These are phyloP conservation scores for Notothenia coriiceps DNA, from an alignment of 2,113 vertebrate species.

Conservation along the genomic window DNA sequence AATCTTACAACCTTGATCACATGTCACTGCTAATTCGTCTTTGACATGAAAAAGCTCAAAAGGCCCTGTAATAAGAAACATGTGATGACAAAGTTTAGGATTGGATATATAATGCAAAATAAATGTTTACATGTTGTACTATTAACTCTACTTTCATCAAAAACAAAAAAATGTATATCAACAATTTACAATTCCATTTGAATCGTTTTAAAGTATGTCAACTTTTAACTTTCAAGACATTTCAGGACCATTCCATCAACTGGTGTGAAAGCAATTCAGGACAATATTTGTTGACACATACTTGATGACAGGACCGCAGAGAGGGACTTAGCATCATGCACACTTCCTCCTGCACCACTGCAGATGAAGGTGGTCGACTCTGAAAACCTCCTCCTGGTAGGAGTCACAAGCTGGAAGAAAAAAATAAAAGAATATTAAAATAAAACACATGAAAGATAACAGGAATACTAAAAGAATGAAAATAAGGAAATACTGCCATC, in stretches of 20 bases:
- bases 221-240: not conserved
- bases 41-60: not conserved
- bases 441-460: not conserved
- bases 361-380: conserved; percentile 87
- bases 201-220: no score
- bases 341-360: conserved; percentile 69
- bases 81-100: not conserved
- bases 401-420: conserved; percentile 79
- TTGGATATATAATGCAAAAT: not conserved
- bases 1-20: not conserved
- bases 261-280: not conserved
- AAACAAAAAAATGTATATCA: not conserved
- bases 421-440: not conserved
- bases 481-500: not conserved
- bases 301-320: conserved; percentile 60
- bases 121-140: not conserved
- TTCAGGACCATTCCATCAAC: no score
- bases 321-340: conserved; percentile 39
- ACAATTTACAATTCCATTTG: no score
- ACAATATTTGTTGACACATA: conserved; percentile 55
- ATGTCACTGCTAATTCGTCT: not conserved
- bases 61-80: not conserved
- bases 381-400: conserved; percentile 88
- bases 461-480: not conserved
- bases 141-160: not conserved